Conservation (phyloP, 2,888 invertebrate genomes). For the Epistrophe grossulariae region DNA sequence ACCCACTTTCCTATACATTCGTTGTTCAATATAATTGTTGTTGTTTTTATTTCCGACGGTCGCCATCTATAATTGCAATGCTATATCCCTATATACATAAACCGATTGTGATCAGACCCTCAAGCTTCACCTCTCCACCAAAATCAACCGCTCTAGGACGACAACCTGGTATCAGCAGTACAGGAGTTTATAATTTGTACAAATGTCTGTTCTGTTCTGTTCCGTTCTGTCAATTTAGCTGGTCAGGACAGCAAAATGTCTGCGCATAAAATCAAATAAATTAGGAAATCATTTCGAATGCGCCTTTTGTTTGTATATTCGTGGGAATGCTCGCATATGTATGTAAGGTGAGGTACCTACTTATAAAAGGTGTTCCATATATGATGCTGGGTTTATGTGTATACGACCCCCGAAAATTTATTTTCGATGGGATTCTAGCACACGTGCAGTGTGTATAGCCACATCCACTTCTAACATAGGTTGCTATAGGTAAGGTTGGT, state of each 20-base stretch:
- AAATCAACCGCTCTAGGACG: constrained; percentile 11
- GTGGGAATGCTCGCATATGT: constrained; percentile 55
- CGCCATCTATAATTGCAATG: constrained; percentile 53
- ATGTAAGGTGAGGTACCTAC: background rate
- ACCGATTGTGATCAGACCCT: background rate
- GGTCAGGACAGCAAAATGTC: constrained; percentile 69
- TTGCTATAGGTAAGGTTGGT: too few species aligned
- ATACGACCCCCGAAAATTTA: constrained; percentile 13
- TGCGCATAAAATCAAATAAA: constrained; percentile 73
- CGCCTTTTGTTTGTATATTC: constrained; percentile 24
- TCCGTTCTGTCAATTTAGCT: constrained; percentile 64
- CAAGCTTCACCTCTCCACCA: background rate
- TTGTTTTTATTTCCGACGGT: constrained; percentile 45
- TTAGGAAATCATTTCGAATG: constrained; percentile 66
- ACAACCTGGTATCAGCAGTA: constrained; percentile 31
- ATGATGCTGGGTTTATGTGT: background rate
- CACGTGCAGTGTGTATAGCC: background rate
- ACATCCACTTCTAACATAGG: background rate
- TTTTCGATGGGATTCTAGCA: constrained; percentile 24
- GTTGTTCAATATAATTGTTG: constrained; percentile 1
- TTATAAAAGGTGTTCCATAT: constrained; percentile 4
- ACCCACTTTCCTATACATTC: background rate
- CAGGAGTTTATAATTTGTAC: constrained; percentile 64
- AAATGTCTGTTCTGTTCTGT: constrained; percentile 56
- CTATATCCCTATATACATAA: background rate